Evolutionary conservation across 2,113 vertebrate species (phyloP).

Genomic region (Triplophysa dalaica): DNA sequence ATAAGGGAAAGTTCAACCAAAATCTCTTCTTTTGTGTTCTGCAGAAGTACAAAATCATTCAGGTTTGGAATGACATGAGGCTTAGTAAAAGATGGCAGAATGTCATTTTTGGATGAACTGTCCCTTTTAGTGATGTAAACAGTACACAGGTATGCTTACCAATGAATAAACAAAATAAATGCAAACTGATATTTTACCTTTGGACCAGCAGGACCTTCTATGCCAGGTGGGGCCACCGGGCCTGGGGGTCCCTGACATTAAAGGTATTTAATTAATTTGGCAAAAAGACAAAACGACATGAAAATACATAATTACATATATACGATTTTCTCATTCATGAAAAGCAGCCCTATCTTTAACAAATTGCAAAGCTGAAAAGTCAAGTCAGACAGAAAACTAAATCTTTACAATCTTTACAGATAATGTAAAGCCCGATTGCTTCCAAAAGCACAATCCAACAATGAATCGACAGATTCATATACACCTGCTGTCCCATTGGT

Average conservation of each 20-base stretch:
- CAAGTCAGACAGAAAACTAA: not conserved
- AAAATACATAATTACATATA: too few species aligned
- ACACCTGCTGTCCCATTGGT: constrained; percentile 54
- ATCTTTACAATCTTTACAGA: not conserved
- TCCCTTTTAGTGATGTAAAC: not conserved
- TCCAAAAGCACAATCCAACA: not conserved
- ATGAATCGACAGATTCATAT: not conserved
- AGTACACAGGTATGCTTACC: not conserved
- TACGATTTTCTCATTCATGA: too few species aligned
- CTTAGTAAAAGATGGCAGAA: too few species aligned
- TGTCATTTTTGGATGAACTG: too few species aligned
- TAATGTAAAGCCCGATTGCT: not conserved
- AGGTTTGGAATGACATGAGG: too few species aligned
- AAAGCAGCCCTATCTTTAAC: too few species aligned
- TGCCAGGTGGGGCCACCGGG: constrained; percentile 50
- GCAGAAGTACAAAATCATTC: too few species aligned
- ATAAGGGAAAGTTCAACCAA: too few species aligned
- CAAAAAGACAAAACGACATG: not conserved
- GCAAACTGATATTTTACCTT: constrained; percentile 49
- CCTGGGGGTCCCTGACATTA: constrained; percentile 54
- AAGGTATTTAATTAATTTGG: not conserved
- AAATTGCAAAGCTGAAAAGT: too few species aligned
- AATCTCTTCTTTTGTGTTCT: too few species aligned
- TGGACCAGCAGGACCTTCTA: constrained; percentile 48
- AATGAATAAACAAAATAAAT: not conserved